Percentiles rank a stretch among this genome's conserved stretches.
Conservation (phyloP, 2,797 vertebrate genomes). For the Brachymystax lenok region DNA sequence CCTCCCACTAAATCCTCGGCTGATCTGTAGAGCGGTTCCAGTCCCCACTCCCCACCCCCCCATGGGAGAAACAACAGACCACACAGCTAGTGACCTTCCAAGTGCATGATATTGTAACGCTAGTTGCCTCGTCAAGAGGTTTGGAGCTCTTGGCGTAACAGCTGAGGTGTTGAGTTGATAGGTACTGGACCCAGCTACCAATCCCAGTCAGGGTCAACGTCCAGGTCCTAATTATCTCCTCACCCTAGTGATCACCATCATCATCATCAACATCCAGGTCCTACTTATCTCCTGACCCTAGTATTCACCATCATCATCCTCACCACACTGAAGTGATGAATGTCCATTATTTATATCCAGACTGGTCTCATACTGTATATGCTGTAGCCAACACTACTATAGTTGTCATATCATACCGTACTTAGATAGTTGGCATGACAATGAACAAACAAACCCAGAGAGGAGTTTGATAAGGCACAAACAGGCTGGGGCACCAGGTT, state of each 20-base stretch:
- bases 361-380: background rate
- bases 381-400: background rate
- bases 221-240: no score
- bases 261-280: no score
- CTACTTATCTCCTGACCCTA: background rate
- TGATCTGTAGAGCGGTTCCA: background rate
- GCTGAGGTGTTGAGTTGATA: no score
- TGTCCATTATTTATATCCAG: background rate
- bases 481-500: background rate
- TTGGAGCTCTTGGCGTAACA: no score
- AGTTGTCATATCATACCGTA: background rate
- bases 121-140: no score
- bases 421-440: background rate
- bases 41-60: conserved; percentile 6
- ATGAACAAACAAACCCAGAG: background rate
- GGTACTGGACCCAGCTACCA: no score
- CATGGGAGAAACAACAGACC: background rate
- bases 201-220: no score
- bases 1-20: conserved; percentile 15
- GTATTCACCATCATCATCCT: background rate
- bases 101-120: background rate
- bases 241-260: no score
- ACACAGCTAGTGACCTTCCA: background rate
- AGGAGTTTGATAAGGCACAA: background rate
- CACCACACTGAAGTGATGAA: background rate